Percentiles rank a stretch among this genome's conserved stretches.
phyloP scores from a whole-genome alignment of 2,113 vertebrate species.

The Plestiodon gilberti region DNA sequence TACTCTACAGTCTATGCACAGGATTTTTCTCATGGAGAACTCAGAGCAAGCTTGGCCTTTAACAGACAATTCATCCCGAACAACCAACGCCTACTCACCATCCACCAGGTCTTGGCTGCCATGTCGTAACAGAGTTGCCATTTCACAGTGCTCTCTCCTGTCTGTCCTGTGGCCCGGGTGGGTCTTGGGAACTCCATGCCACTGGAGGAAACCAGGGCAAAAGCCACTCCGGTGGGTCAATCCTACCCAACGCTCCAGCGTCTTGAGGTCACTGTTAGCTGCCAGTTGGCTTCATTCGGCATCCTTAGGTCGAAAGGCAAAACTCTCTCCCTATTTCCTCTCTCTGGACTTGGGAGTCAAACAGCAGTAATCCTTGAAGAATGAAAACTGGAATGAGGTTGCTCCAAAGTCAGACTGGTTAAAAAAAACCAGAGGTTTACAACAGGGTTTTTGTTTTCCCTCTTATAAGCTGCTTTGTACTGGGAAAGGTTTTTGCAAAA shows the following conservation, averaged over 20 bases:
- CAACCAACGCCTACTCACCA: constrained; percentile 81
- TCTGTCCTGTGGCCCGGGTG: not conserved
- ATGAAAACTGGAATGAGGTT: not conserved
- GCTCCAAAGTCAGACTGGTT: no score
- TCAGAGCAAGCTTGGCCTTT: not conserved
- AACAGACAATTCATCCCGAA: fast-evolving
- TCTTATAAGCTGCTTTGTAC: not conserved
- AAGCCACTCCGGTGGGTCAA: not conserved
- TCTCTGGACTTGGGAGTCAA: not conserved
- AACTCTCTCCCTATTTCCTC: not conserved
- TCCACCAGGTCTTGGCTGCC: constrained; percentile 92
- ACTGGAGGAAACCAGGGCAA: not conserved
- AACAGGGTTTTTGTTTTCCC: not conserved
- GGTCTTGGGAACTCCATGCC: constrained; percentile 52
- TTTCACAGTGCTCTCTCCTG: constrained; percentile 72
- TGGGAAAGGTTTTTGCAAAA: no score
- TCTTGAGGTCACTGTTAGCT: not conserved
- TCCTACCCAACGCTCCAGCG: fast-evolving
- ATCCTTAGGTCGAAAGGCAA: not conserved
- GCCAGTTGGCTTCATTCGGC: not conserved
- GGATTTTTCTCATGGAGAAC: no score
- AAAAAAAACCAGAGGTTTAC: no score
- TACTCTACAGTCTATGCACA: no score
- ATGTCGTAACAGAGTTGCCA: constrained; percentile 92
- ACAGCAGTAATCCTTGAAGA: no score